A percentile compares a stretch with the other conserved stretches of the same genome.
Evolutionary conservation across 2,113 vertebrate genomes (phyloP).

Genomic region (Cervus canadensis): DNA sequence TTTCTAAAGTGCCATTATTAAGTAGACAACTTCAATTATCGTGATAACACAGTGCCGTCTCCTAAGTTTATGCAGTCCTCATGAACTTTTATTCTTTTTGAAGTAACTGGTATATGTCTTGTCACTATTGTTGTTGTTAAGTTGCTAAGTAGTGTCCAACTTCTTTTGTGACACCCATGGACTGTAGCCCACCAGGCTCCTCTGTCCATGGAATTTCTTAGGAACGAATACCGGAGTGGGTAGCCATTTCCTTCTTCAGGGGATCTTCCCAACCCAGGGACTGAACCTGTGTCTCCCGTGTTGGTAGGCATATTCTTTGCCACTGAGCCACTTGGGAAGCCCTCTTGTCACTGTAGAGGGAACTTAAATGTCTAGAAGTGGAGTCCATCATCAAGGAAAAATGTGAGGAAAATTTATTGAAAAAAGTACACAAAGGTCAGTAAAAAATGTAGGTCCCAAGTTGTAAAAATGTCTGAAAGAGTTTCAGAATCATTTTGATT

Average conservation of each 20-base stretch:
- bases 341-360: neutral
- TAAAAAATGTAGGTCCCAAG: neutral
- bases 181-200: neutral
- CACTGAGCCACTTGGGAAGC: neutral
- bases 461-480: neutral
- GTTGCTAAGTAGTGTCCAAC: neutral
- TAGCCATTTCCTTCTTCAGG: neutral
- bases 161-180: neutral
- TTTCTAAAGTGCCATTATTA: neutral
- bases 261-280: neutral
- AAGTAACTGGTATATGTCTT: neutral
- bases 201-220: neutral
- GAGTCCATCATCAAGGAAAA: neutral
- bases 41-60: neutral
- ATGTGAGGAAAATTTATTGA: neutral
- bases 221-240: neutral
- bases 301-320: neutral
- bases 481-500: neutral
- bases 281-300: neutral
- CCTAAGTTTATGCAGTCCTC: neutral
- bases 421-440: neutral
- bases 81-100: neutral
- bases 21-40: neutral
- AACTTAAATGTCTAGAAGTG: neutral
- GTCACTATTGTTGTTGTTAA: neutral